Conservation (phyloP, 1,140 invertebrate species). For the Ruditapes philippinarum region DNA sequence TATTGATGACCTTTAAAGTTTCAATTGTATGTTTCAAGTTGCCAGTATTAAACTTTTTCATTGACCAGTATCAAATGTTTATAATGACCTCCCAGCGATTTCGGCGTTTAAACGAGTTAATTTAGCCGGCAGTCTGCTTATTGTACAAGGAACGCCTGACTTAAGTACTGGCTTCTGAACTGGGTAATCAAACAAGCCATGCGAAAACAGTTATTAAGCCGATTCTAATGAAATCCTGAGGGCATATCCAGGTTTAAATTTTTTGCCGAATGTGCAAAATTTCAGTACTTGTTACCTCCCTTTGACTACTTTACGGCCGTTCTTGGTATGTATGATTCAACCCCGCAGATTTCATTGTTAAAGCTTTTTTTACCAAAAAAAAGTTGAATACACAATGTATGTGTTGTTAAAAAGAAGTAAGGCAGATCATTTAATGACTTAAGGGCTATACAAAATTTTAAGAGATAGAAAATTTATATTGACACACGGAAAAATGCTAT, state of each 20-base stretch:
- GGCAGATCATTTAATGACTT: not conserved
- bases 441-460: not conserved
- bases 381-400: no score
- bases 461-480: not conserved
- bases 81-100: slow-evolving; percentile 17
- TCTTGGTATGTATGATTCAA: no score
- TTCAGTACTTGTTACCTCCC: not conserved
- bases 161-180: slow-evolving; percentile 14
- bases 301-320: slow-evolving; percentile 17
- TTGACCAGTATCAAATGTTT: slow-evolving; percentile 50
- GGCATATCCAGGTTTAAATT: slow-evolving; percentile 8
- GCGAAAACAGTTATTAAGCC: slow-evolving; percentile 47
- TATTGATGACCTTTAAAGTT: not conserved
- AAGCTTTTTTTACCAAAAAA: no score
- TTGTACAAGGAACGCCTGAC: slow-evolving; percentile 10
- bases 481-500: not conserved
- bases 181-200: slow-evolving; percentile 34
- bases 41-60: slow-evolving; percentile 32
- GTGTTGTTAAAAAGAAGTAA: not conserved
- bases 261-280: not conserved
- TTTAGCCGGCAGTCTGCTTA: not conserved
- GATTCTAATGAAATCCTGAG: slow-evolving; percentile 20
- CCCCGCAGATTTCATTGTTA: no score
- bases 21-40: slow-evolving; percentile 36
- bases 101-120: slow-evolving; percentile 35